Base-by-base conservation (phyloP, 2,888 invertebrate species). In the Pegoplata infirma region DNA sequence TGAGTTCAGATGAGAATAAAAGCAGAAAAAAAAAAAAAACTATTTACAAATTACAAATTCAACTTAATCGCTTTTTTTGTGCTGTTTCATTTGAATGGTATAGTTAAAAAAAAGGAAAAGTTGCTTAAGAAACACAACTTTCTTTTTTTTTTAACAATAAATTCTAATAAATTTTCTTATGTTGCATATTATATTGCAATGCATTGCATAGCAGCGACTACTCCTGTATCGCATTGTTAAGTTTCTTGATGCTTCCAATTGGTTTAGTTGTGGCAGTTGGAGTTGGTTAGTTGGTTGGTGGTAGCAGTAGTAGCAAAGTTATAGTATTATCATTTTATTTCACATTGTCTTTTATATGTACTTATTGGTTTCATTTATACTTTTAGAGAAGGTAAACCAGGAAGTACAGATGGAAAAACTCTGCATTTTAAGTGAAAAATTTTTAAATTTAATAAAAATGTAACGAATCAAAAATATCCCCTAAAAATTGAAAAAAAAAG, bases 1-100 rank as follows among this genome's bases (percentile, higher is more conserved):
- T 5, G 36, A 1, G 32, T 32, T 32, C 32, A 32, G 8, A 32
- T 32, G 49, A 75, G n/a, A n/a, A n/a, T n/a, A n/a, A n/a, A n/a
- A n/a, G n/a, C n/a, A n/a, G n/a, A n/a, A n/a, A n/a, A n/a, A n/a
- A n/a, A n/a, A n/a, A n/a, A 68, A 46, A 66, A 69, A 69, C 78
- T 74, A 55, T 59, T 79, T 75, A 67, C 69, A 75, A 75, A 79
- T 79, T 75, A 71, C 63, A 71, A 75, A 79, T 71, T 61, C 44
- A 71, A 74, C 23, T 74, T 78, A 74, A 78, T 74, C 66, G 69
- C 10, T 16, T 58, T 51, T 44, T 40, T 56, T 25, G 46, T 59
- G 19, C 16, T 64, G 3, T 25, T 55, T 63, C 47, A 17, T 19
- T 63, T 10, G 63, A 49, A 28, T n/a, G 12, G 12, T n/a, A 40